Base-by-base conservation (phyloP, 2,888 invertebrate species). In the Achlya flavicornis region DNA sequence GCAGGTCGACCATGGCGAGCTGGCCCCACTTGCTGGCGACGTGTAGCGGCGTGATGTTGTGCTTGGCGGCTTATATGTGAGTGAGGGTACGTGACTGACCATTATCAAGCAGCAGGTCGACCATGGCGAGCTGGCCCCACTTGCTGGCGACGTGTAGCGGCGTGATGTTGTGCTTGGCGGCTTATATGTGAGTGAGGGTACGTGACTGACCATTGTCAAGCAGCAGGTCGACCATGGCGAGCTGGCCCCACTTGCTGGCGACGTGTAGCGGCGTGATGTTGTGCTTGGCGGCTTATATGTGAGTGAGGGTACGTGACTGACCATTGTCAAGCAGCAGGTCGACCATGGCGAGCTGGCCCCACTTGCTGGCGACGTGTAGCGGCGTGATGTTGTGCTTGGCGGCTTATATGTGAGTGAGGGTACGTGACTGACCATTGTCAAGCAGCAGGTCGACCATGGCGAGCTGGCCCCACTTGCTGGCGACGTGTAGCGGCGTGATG, bases 1-100 rank as follows among this genome's bases (percentile, higher is more conserved):
- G 95, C 72, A 99, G 92, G 65, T 96, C 96, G 38, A 98, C 97
- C 97, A 99, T 98, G 75, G 97, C 97, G 75, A 97, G 96, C 88
- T 99, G 98, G 10, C 99, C 99, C 99, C 99, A 99, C 94, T 99
- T 99, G 81, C 98, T 97, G 58, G 99, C 99, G 48, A 99, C 99
- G 89, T 99, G 99, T 62, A 99, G 93, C 0, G 99, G 99, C n/a
- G 98, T 98, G 80, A 99, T 99, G 89, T 97, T 98, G 92, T 99
- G 99, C 94, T 99, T 98, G 38, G 99, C 99, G 65, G 97, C 96
- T n/a, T n/a, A n/a, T n/a, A n/a, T n/a, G n/a, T n/a, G 35, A 35
- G 35, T 35, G 4, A 3, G 2, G 26, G 26, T 2, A 26, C 2
- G 1, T 26, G 26, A 26, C 26, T 26, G 26, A 94, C 94, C 93